Evolutionary conservation across 2,797 vertebrate species (phyloP).

Genomic region (Pseudocheirus occidentalis): DNA sequence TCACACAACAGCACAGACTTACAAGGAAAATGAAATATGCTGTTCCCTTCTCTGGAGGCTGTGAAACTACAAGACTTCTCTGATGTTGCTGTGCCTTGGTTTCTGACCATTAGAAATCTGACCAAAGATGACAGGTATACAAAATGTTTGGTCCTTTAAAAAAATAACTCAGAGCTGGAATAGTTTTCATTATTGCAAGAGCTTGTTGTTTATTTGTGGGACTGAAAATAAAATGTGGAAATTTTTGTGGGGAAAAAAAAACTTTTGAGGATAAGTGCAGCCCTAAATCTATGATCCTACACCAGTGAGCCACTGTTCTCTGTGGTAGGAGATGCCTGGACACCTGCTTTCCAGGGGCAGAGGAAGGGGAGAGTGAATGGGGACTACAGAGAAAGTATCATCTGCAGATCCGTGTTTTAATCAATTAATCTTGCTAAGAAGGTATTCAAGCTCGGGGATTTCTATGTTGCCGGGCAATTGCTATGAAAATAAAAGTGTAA

Average conservation of each 20-base stretch:
- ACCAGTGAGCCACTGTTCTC: neutral
- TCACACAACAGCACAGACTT: neutral
- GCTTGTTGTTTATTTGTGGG: neutral
- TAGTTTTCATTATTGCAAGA: neutral
- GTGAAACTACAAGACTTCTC: neutral
- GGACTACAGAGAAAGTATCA: neutral
- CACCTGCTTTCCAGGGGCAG: neutral
- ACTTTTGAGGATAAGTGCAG: neutral
- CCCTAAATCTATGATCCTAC: neutral
- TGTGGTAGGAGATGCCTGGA: neutral
- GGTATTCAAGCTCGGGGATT: neutral
- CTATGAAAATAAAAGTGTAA: neutral
- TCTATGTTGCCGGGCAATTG: neutral
- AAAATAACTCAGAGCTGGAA: neutral
- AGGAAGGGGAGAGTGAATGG: neutral
- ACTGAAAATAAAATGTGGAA: constrained; percentile 20
- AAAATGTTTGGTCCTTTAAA: neutral
- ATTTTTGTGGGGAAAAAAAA: neutral
- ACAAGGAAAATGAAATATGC: neutral
- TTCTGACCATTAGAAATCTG: constrained; percentile 55
- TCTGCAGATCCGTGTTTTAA: neutral
- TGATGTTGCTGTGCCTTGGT: constrained; percentile 12
- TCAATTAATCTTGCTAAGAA: neutral
- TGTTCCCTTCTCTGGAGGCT: neutral
- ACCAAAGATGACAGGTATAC: constrained; percentile 43